Percentiles rank a stretch among this genome's conserved stretches.
These are phyloP conservation scores for Myioborus miniatus DNA, from an alignment of 2,797 vertebrate species.

Conservation along the genomic window DNA sequence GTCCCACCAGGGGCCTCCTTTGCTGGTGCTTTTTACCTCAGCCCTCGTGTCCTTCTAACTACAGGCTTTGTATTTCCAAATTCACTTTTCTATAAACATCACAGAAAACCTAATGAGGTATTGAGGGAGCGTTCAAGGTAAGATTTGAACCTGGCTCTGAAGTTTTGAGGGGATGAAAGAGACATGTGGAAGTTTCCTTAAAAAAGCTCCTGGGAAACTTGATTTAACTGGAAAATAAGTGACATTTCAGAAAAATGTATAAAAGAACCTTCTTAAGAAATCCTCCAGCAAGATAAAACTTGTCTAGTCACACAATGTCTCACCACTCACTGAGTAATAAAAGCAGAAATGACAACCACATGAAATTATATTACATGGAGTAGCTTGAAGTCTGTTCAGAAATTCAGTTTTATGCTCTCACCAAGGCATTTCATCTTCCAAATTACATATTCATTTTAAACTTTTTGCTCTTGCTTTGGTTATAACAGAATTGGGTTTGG, in stretches of 20 bases:
- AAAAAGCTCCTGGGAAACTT: neutral
- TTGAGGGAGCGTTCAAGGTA: neutral
- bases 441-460: neutral
- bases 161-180: neutral
- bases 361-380: neutral
- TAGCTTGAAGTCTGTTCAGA: neutral
- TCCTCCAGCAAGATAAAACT: neutral
- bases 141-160: neutral
- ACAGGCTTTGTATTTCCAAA: neutral
- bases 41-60: neutral
- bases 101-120: neutral
- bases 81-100: neutral
- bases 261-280: neutral
- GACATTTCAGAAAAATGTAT: neutral
- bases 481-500: neutral
- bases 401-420: neutral
- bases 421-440: neutral
- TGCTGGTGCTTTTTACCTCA: neutral
- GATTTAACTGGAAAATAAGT: neutral
- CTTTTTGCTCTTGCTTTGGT: neutral
- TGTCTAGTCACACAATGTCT: neutral
- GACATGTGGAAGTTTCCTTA: neutral
- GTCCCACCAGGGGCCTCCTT: neutral
- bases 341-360: conserved; percentile 10
- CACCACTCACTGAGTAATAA: neutral